phyloP scores from a whole-genome alignment of 1,140 invertebrate genomes.

The Halictus rubicundus region DNA sequence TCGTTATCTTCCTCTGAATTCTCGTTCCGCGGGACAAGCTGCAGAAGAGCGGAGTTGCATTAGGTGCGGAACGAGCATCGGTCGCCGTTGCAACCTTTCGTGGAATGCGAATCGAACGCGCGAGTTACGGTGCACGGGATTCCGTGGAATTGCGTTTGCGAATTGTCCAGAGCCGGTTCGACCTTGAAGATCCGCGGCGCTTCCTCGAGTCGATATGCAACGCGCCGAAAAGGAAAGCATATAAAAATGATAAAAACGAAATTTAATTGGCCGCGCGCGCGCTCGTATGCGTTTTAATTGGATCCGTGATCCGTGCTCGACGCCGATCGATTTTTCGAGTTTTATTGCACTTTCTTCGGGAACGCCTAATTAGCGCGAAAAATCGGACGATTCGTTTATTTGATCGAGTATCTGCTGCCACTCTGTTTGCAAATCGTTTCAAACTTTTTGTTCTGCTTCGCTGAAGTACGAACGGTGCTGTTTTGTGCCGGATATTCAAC shows the following conservation, averaged over 20 bases:
- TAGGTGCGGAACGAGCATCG: conserved; percentile 69
- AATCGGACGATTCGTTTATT: too few species aligned
- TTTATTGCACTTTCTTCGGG: background rate
- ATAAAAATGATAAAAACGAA: too few species aligned
- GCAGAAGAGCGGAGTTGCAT: conserved; percentile 50
- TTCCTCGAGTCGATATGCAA: background rate
- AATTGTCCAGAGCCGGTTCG: conserved; percentile 25
- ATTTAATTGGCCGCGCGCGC: background rate
- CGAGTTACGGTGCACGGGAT: conserved; percentile 61
- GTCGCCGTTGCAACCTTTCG: conserved; percentile 52
- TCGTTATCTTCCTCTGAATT: too few species aligned
- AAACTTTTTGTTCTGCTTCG: too few species aligned
- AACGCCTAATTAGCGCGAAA: too few species aligned
- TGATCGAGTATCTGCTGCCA: too few species aligned
- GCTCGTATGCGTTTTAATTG: background rate
- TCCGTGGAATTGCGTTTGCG: conserved; percentile 39
- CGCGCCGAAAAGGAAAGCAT: background rate
- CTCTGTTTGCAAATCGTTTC: too few species aligned
- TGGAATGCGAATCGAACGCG: conserved; percentile 67
- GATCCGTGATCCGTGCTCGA: background rate
- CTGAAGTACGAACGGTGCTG: too few species aligned
- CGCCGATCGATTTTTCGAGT: background rate
- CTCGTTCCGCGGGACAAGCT: conserved; percentile 13
- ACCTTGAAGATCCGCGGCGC: conserved; percentile 34
- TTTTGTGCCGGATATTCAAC: too few species aligned